Conservation (phyloP, 23 tunicate genomes). For the Botrylloides violaceus region DNA sequence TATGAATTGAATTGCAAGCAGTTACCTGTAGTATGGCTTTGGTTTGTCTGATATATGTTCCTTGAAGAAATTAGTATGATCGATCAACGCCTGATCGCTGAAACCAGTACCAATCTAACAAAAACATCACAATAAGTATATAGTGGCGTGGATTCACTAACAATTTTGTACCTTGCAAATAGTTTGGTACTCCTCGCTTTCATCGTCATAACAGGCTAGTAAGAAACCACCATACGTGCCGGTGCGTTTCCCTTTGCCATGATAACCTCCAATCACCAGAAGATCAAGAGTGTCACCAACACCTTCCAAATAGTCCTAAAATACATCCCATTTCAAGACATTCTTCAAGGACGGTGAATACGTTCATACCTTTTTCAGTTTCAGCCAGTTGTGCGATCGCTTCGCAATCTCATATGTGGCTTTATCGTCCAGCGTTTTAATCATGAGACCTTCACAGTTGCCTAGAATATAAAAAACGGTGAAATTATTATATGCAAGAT, state of each 20-base stretch:
- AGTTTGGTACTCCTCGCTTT: constrained; percentile 96
- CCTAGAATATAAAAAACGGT: constrained; percentile 23
- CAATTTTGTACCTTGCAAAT: constrained; percentile 92
- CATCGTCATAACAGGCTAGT: constrained; percentile 91
- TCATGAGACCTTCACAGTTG: constrained; percentile 97
- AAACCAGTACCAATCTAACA: constrained; percentile 94
- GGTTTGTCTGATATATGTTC: constrained; percentile 59
- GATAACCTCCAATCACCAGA: constrained; percentile 89
- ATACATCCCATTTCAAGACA: too few species aligned
- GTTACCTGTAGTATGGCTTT: constrained; percentile 75
- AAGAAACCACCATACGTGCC: constrained; percentile 92
- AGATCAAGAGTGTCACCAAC: constrained; percentile 95
- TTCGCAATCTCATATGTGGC: constrained; percentile 97
- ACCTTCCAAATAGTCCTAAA: constrained; percentile 93
- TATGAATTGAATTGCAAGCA: too few species aligned
- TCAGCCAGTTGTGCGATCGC: constrained; percentile 97
- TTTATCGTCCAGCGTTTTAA: constrained; percentile 79
- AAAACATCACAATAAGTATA: too few species aligned
- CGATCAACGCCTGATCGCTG: constrained; percentile 62
- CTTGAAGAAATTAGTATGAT: constrained; percentile 74
- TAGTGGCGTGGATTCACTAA: too few species aligned
- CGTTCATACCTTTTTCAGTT: constrained; percentile 71
- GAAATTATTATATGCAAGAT: not conserved
- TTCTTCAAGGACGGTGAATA: not conserved
- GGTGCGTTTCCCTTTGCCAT: constrained; percentile 90